Conservation (phyloP, 2,113 vertebrate species). For the Nycticorax nycticorax region DNA sequence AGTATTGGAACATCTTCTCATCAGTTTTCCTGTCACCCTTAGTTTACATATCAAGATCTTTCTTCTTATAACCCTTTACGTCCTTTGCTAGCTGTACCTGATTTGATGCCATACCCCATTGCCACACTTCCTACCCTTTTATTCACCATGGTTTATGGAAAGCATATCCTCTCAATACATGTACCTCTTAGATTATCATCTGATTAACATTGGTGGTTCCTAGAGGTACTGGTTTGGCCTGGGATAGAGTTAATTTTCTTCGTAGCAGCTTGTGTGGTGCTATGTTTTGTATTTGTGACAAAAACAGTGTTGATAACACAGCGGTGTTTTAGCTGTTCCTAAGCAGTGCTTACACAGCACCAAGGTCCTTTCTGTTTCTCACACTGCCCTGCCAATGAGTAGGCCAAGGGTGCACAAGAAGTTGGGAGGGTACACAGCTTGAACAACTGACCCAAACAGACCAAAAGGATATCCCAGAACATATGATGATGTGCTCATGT, state of each 20-base stretch:
- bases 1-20: background rate
- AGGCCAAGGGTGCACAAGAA: background rate
- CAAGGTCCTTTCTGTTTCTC: background rate
- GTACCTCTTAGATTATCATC: background rate
- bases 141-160: background rate
- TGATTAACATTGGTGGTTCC: background rate
- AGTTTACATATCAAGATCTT: background rate
- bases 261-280: background rate
- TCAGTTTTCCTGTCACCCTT: background rate
- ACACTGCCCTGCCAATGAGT: accelerated
- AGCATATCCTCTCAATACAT: background rate
- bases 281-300: background rate
- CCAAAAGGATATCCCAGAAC: background rate
- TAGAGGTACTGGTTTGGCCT: background rate
- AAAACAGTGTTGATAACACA: background rate
- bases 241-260: background rate
- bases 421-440: background rate
- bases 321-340: background rate
- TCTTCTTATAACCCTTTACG: background rate
- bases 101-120: accelerated
- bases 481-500: background rate
- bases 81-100: background rate
- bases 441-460: background rate
- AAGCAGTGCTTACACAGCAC: background rate
- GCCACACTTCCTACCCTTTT: background rate